Percentiles rank a stretch among this genome's conserved stretches.
These are phyloP conservation scores for Aphyosemion australe DNA, from an alignment of 2,113 vertebrate genomes.

Conservation along the genomic window DNA sequence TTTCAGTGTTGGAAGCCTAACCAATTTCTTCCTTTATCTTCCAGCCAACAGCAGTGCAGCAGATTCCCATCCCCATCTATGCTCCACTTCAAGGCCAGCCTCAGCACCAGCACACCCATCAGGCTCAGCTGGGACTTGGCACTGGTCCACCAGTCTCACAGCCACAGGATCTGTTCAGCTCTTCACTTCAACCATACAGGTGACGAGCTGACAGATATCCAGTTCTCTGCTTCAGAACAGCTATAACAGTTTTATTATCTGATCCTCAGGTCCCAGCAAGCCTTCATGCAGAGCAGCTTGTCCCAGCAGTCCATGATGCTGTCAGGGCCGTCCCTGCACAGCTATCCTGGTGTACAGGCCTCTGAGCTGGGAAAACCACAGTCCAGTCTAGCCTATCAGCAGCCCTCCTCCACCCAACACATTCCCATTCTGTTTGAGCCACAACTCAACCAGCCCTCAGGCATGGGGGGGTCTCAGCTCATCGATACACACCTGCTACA, in stretches of 20 bases:
- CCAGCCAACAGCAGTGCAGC: conserved; percentile 90
- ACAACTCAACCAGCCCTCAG: conserved; percentile 92
- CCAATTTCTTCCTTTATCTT: not conserved
- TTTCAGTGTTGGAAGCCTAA: not conserved
- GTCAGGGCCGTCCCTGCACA: conserved; percentile 93
- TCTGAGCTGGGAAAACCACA: conserved; percentile 95
- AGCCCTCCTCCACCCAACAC: conserved; percentile 92
- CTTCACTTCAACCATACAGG: conserved; percentile 94
- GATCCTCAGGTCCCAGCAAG: conserved; percentile 89
- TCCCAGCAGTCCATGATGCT: conserved; percentile 97
- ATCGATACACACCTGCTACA: conserved; percentile 96
- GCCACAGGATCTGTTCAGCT: conserved; percentile 94
- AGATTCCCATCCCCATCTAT: conserved; percentile 97
- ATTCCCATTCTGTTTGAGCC: conserved; percentile 98
- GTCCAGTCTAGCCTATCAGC: conserved; percentile 92
- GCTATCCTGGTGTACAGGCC: conserved; percentile 91
- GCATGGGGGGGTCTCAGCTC: conserved; percentile 93
- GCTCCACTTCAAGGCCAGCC: conserved; percentile 93
- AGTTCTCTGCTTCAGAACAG: not conserved
- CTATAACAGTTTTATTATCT: not conserved
- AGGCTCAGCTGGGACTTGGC: conserved; percentile 89
- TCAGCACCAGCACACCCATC: conserved; percentile 85
- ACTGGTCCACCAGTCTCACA: conserved; percentile 93
- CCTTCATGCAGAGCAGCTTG: conserved; percentile 95
- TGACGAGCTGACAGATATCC: conserved; percentile 43